phyloP scores from a whole-genome alignment of 2,113 vertebrate species.

The Chaetorhynchus papuensis region DNA sequence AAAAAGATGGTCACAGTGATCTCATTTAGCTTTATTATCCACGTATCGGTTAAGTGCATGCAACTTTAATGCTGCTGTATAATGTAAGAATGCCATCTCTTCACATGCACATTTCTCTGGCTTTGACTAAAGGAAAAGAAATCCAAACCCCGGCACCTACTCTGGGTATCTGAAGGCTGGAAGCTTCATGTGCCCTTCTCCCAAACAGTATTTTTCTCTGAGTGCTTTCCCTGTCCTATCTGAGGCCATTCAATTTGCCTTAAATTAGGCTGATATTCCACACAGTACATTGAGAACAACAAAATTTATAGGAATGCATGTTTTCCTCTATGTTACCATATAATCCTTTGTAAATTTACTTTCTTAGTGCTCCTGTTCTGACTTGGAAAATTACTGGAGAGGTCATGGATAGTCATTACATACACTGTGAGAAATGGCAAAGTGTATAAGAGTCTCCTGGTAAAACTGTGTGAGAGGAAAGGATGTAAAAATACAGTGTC shows the following conservation, averaged over 20 bases:
- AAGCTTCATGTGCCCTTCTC: background rate
- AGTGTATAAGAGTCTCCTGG: background rate
- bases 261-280: background rate
- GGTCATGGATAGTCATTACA: background rate
- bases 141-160: fast-evolving
- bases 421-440: background rate
- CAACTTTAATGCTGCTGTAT: background rate
- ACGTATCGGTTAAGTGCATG: background rate
- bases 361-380: background rate
- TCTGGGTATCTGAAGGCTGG: background rate
- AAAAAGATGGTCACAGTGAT: background rate
- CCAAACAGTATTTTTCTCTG: background rate
- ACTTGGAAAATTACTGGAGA: background rate
- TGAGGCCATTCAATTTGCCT: background rate
- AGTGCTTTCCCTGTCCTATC: background rate
- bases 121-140: background rate
- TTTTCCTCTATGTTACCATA: background rate
- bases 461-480: background rate
- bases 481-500: background rate
- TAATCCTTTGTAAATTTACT: background rate
- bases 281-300: background rate
- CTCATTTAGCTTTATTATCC: background rate
- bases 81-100: background rate
- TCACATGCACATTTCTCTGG: background rate
- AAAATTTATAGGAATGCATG: background rate